Evolutionary conservation across 2,888 invertebrate species (phyloP).

Genomic region (Polia nebulosa): DNA sequence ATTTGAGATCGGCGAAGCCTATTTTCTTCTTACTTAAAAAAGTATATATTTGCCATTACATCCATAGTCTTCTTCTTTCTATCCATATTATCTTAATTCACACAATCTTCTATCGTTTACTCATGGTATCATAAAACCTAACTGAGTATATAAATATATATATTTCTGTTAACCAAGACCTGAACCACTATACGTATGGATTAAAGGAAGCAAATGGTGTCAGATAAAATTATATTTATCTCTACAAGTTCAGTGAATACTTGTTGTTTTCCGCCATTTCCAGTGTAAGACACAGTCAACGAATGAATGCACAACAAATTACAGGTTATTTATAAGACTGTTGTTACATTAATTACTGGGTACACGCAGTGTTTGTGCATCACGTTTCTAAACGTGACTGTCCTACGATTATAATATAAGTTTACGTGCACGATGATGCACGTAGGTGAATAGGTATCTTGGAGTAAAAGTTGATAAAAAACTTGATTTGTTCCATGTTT

Average conservation of each 20-base stretch:
- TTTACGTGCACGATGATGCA: slow-evolving; percentile 4
- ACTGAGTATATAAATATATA: not conserved
- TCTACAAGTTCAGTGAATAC: slow-evolving; percentile 19
- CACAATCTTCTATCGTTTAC: not conserved
- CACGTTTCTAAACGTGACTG: slow-evolving; percentile 44
- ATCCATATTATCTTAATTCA: not conserved
- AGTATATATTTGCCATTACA: not conserved
- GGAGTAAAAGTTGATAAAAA: not conserved
- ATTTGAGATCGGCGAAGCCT: not conserved
- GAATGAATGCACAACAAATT: slow-evolving; percentile 37
- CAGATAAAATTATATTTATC: slow-evolving; percentile 12
- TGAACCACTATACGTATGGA: not conserved
- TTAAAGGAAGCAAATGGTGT: slow-evolving; percentile 1
- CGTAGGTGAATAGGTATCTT: not conserved
- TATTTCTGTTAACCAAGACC: not conserved
- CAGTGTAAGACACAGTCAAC: slow-evolving; percentile 16
- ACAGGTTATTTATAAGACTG: slow-evolving; percentile 10
- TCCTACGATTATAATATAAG: not conserved
- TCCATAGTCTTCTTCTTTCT: not conserved
- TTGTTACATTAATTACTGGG: slow-evolving; percentile 45
- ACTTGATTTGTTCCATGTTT: not conserved
- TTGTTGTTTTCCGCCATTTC: slow-evolving; percentile 11
- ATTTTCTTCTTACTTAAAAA: not conserved
- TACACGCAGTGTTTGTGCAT: slow-evolving; percentile 42
- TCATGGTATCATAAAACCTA: not conserved